Evolutionary conservation across 2,113 vertebrate species (phyloP).

Genomic region (Carlito syrichta): DNA sequence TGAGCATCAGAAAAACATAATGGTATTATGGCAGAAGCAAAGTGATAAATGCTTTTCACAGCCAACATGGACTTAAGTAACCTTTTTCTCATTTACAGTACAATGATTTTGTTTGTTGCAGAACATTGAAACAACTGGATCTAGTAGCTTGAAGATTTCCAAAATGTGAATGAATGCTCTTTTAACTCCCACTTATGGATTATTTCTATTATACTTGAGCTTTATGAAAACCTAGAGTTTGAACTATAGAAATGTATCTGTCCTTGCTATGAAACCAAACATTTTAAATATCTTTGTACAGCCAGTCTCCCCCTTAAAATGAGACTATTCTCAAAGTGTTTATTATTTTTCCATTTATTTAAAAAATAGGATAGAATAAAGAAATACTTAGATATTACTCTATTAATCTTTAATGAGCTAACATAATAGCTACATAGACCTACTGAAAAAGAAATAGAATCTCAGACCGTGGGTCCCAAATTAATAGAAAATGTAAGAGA

Average conservation of each 20-base stretch:
- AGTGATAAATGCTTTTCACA: slow-evolving; percentile 20
- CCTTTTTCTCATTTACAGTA: background rate
- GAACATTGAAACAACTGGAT: slow-evolving; percentile 32
- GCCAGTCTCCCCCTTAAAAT: background rate
- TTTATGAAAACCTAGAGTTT: background rate
- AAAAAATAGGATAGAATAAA: slow-evolving; percentile 25
- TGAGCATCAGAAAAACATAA: slow-evolving; percentile 17
- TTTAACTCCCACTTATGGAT: background rate
- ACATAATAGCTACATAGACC: background rate
- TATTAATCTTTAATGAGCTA: background rate
- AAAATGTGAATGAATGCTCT: background rate
- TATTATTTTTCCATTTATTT: background rate
- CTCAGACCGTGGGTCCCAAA: background rate
- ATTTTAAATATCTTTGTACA: background rate
- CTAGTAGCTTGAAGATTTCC: background rate
- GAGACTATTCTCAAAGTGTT: background rate
- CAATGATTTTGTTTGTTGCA: background rate
- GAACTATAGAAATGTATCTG: background rate
- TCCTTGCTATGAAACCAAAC: background rate
- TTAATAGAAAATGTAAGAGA: background rate
- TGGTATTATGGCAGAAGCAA: background rate
- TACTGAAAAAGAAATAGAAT: slow-evolving; percentile 10
- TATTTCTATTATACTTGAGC: background rate
- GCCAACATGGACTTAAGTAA: background rate
- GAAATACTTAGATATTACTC: background rate